These are phyloP conservation scores for Helostoma temminkii DNA, from an alignment of 2,797 vertebrate species.

Conservation along the genomic window DNA sequence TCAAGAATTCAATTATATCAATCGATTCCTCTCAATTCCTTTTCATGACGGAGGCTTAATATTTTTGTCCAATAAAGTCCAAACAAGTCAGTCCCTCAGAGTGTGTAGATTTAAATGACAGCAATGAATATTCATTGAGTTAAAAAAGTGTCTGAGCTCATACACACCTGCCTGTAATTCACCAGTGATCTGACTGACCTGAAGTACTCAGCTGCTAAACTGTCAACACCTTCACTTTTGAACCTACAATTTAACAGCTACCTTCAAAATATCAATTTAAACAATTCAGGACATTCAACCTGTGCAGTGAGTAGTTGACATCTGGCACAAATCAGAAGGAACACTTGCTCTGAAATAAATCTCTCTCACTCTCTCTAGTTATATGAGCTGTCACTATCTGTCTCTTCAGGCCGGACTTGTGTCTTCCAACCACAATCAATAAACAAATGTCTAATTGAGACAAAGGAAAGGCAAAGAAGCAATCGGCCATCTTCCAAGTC, in stretches of 20 bases:
- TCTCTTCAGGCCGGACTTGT: slow-evolving; percentile 34
- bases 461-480: slow-evolving; percentile 7
- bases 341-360: slow-evolving; percentile 36
- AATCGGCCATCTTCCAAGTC: neutral
- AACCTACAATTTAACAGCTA: slow-evolving; percentile 16
- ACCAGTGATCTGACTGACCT: neutral
- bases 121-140: no score
- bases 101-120: no score
- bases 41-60: neutral
- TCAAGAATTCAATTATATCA: neutral
- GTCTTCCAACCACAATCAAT: slow-evolving; percentile 56
- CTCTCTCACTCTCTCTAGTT: slow-evolving; percentile 23
- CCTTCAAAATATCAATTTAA: slow-evolving; percentile 21
- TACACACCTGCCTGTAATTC: neutral
- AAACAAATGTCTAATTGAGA: slow-evolving; percentile 27
- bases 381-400: slow-evolving; percentile 41
- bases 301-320: slow-evolving; percentile 16
- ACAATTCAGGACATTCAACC: slow-evolving; percentile 3
- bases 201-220: slow-evolving; percentile 13
- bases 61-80: neutral
- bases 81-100: neutral
- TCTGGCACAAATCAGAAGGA: slow-evolving; percentile 22
- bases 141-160: neutral
- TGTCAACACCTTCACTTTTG: slow-evolving; percentile 17
- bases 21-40: neutral